phyloP scores from a whole-genome alignment of 2,113 vertebrate genomes.

The Psilopsiagon aurifrons region DNA sequence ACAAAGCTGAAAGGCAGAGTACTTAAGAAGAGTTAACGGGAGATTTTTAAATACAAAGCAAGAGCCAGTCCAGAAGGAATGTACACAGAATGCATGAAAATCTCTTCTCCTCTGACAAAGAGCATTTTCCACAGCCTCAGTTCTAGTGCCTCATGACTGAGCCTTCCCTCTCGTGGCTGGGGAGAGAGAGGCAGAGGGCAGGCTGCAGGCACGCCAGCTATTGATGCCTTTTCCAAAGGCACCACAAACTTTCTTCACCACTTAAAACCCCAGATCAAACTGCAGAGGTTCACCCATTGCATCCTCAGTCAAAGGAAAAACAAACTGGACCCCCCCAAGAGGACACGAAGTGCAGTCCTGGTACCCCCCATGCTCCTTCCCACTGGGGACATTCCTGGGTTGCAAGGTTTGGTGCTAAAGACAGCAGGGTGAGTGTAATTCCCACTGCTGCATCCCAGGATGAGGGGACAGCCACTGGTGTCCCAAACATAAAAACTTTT shows the following conservation, averaged over 20 bases:
- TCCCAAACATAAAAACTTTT: background rate
- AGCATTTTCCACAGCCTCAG: background rate
- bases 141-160: background rate
- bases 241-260: background rate
- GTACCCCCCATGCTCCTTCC: background rate
- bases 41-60: conserved; percentile 25
- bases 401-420: background rate
- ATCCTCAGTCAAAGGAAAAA: background rate
- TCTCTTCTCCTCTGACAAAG: conserved; percentile 11
- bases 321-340: fast-evolving
- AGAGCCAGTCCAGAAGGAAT: conserved; percentile 30
- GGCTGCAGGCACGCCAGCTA: background rate
- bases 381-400: background rate
- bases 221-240: background rate
- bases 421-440: background rate
- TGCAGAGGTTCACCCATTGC: background rate
- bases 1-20: background rate
- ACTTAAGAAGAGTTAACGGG: background rate
- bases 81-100: conserved; percentile 25
- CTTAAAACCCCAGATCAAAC: background rate
- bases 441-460: background rate
- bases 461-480: background rate
- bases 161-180: background rate
- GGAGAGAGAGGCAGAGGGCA: background rate
- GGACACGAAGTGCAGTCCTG: fast-evolving